These are phyloP conservation scores for Tokudaia tokunoshimensis DNA, from an alignment of 2,797 vertebrate species.

Conservation along the genomic window DNA sequence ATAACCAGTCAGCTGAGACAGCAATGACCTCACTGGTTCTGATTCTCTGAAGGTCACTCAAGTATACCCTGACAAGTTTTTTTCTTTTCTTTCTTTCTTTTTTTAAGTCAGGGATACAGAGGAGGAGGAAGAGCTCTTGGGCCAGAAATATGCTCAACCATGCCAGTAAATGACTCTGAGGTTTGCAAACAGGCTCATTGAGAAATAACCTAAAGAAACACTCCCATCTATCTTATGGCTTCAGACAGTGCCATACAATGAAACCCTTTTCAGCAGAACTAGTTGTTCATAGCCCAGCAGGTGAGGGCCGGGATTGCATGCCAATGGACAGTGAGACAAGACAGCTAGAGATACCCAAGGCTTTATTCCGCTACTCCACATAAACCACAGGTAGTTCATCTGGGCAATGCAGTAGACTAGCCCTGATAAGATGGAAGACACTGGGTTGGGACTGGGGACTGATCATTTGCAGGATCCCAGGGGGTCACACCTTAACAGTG, in stretches of 20 bases:
- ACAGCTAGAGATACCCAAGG: neutral
- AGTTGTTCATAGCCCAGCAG: neutral
- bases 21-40: constrained; percentile 27
- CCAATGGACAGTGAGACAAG: neutral
- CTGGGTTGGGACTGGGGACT: neutral
- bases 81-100: constrained; percentile 46
- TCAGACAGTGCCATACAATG: neutral
- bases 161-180: constrained; percentile 79
- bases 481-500: neutral
- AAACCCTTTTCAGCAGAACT: neutral
- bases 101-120: constrained; percentile 52
- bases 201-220: constrained; percentile 40
- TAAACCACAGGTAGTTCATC: neutral
- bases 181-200: constrained; percentile 71
- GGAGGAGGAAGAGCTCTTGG: constrained; percentile 75
- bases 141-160: constrained; percentile 71
- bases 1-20: constrained; percentile 65
- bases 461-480: neutral
- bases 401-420: rapidly evolving
- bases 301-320: constrained; percentile 1
- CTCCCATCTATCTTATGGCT: neutral
- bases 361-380: neutral
- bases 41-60: constrained; percentile 73
- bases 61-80: constrained; percentile 45
- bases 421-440: neutral